Conservation (phyloP, 2,797 vertebrate genomes). For the Syndactyla subalaris region DNA sequence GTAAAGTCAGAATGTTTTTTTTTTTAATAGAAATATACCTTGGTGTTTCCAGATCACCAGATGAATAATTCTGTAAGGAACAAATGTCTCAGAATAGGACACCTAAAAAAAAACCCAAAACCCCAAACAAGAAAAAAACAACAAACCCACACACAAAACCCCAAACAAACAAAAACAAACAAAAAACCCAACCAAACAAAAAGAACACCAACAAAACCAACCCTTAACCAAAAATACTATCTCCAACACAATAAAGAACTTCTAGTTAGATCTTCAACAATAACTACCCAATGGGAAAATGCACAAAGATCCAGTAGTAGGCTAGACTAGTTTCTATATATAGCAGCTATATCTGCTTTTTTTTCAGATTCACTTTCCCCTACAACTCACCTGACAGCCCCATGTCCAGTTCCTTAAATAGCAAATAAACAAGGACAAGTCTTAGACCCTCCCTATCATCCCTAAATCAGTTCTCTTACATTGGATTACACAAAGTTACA, state of each 20-base stretch:
- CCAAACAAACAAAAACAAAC: neutral
- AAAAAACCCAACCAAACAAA: neutral
- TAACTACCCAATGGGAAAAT: neutral
- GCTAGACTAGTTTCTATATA: neutral
- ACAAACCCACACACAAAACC: too few species aligned
- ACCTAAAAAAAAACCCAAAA: neutral
- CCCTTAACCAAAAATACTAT: neutral
- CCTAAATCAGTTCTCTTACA: neutral
- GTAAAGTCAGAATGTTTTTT: neutral
- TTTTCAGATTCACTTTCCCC: neutral
- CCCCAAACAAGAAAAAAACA: neutral
- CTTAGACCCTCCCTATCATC: neutral
- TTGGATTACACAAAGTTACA: neutral
- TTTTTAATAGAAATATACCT: neutral
- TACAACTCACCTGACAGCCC: accelerated
- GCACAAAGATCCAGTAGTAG: neutral
- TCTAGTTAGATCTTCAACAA: neutral
- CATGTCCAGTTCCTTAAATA: neutral
- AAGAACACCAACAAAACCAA: neutral
- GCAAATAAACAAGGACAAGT: neutral
- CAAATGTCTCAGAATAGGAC: neutral
- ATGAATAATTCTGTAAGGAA: neutral
- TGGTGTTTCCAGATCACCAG: neutral
- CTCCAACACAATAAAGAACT: neutral
- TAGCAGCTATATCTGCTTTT: neutral